These are phyloP conservation scores for Tetanocera ferruginea DNA, from an alignment of 2,888 invertebrate genomes.

Conservation along the genomic window DNA sequence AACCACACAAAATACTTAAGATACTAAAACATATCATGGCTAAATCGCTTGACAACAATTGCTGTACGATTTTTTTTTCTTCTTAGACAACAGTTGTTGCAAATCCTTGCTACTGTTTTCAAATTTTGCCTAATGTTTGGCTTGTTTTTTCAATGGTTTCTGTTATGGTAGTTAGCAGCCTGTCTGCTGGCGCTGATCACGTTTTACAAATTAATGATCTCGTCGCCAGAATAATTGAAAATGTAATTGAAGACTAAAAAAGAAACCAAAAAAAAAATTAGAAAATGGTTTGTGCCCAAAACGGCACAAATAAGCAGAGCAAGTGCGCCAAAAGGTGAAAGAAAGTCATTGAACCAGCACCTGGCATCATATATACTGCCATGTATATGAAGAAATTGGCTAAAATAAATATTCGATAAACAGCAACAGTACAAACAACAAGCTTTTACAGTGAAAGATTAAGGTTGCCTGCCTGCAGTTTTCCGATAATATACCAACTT, in stretches of 20 bases:
- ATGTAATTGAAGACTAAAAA: neutral
- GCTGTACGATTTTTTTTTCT: no score
- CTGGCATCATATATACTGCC: neutral
- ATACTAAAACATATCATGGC: no score
- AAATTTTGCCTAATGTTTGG: neutral
- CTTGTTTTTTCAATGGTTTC: neutral
- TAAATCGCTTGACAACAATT: no score
- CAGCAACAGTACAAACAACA: neutral
- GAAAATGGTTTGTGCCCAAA: neutral
- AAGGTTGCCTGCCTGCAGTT: neutral
- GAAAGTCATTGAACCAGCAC: conserved; percentile 29
- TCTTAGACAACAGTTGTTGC: neutral
- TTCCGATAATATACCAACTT: neutral
- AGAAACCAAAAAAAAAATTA: neutral
- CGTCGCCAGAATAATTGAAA: conserved; percentile 24
- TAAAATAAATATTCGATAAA: neutral
- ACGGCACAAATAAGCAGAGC: neutral
- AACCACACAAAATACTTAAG: no score
- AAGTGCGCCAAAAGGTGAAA: conserved; percentile 21
- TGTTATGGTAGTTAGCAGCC: neutral
- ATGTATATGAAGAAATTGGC: neutral
- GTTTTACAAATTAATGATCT: conserved; percentile 35
- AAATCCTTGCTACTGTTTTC: neutral
- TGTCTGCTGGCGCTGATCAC: conserved; percentile 4
- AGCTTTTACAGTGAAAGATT: neutral